These are phyloP conservation scores for Crotophaga sulcirostris DNA, from an alignment of 2,113 vertebrate genomes.

Conservation along the genomic window DNA sequence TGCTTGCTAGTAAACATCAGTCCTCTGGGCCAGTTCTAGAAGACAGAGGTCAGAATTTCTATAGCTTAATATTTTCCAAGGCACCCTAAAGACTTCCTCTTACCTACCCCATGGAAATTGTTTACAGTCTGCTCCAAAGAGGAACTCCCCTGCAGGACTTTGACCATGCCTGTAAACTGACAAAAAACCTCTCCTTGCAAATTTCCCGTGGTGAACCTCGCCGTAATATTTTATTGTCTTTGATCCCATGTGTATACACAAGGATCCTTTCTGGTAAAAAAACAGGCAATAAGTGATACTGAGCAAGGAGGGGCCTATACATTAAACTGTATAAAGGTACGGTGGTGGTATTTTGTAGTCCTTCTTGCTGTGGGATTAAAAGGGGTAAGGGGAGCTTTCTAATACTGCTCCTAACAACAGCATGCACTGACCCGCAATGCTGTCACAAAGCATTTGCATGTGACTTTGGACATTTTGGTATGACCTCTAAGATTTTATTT, in stretches of 20 bases:
- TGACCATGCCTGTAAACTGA: neutral
- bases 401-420: neutral
- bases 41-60: slow-evolving; percentile 58
- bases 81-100: slow-evolving; percentile 43
- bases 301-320: neutral
- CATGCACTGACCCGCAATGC: neutral
- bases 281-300: neutral
- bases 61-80: slow-evolving; percentile 60
- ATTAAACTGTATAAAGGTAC: neutral
- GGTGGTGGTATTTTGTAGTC: neutral
- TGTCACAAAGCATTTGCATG: neutral
- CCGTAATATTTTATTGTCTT: slow-evolving; percentile 45
- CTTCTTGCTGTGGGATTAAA: neutral
- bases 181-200: slow-evolving; percentile 42
- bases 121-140: slow-evolving; percentile 28
- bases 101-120: slow-evolving; percentile 20
- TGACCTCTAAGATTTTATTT: neutral
- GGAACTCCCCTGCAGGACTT: neutral
- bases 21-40: slow-evolving; percentile 28
- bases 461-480: neutral
- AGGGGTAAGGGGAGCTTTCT: neutral
- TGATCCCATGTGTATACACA: neutral
- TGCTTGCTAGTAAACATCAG: slow-evolving; percentile 48
- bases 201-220: neutral
- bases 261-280: slow-evolving; percentile 16